Evolutionary conservation across 2,113 vertebrate species (phyloP).

Genomic region (Chaetops frenatus): DNA sequence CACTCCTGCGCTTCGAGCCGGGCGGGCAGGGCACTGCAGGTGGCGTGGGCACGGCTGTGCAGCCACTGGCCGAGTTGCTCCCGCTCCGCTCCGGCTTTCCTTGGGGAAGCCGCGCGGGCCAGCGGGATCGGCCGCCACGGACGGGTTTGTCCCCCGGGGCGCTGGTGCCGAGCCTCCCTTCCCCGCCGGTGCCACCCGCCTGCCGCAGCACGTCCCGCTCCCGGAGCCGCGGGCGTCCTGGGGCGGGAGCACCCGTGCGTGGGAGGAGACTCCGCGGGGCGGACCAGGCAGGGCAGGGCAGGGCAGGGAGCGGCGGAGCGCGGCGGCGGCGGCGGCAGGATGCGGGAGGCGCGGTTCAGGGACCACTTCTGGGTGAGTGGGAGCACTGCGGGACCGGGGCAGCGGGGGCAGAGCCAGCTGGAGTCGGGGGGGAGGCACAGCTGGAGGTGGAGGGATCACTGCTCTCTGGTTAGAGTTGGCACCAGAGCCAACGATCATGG

Average conservation of each 20-base stretch:
- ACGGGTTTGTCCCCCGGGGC: neutral
- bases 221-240: neutral
- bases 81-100: neutral
- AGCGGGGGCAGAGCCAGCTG: neutral
- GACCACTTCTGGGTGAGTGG: slow-evolving; percentile 89
- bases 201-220: neutral
- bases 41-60: neutral
- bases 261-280: neutral
- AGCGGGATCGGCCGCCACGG: neutral
- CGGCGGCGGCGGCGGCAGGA: neutral
- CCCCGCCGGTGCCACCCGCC: no score
- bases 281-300: neutral
- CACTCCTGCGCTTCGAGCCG: accelerated
- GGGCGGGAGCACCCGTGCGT: neutral
- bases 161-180: no score
- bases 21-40: no score
- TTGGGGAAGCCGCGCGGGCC: neutral
- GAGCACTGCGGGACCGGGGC: neutral
- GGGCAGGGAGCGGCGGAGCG: neutral
- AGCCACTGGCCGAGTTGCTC: neutral
- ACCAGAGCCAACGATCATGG: accelerated
- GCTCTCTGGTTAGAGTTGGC: no score
- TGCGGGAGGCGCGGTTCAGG: slow-evolving; percentile 83
- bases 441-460: neutral
- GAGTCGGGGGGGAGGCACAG: neutral